phyloP scores from a whole-genome alignment of 2,888 invertebrate genomes.

The Protodeltote pygarga region DNA sequence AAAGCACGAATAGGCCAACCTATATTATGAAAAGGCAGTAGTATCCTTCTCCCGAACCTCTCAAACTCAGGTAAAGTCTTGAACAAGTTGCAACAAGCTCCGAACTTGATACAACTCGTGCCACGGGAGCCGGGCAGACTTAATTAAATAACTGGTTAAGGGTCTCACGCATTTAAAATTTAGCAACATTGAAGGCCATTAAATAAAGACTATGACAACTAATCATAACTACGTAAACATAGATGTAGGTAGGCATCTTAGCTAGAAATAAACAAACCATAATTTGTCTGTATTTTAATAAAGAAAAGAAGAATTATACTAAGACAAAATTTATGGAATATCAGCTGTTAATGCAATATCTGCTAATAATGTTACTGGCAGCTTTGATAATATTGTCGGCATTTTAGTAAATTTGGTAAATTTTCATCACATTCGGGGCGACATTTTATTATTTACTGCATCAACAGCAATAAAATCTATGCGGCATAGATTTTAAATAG shows the following conservation, averaged over 20 bases:
- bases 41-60: background rate
- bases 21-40: too few relatives aligned
- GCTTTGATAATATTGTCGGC: too few relatives aligned
- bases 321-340: too few relatives aligned
- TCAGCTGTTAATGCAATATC: too few relatives aligned
- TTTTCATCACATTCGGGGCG: too few relatives aligned
- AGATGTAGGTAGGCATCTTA: background rate
- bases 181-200: background rate
- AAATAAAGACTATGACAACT: background rate
- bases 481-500: conserved; percentile 5
- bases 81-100: conserved; percentile 36
- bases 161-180: conserved; percentile 2
- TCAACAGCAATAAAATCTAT: conserved; percentile 6
- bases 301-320: too few relatives aligned
- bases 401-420: too few relatives aligned
- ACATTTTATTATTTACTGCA: conserved; percentile 7
- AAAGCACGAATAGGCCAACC: too few relatives aligned
- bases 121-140: conserved; percentile 2
- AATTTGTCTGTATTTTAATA: too few relatives aligned
- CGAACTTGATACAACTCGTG: conserved; percentile 5
- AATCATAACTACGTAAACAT: background rate
- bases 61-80: conserved; percentile 6
- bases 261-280: background rate
- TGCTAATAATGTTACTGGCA: too few relatives aligned
- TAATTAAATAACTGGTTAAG: conserved; percentile 27